phyloP scores from a whole-genome alignment of 2,797 vertebrate genomes.

The Hozukius guyotensis region DNA sequence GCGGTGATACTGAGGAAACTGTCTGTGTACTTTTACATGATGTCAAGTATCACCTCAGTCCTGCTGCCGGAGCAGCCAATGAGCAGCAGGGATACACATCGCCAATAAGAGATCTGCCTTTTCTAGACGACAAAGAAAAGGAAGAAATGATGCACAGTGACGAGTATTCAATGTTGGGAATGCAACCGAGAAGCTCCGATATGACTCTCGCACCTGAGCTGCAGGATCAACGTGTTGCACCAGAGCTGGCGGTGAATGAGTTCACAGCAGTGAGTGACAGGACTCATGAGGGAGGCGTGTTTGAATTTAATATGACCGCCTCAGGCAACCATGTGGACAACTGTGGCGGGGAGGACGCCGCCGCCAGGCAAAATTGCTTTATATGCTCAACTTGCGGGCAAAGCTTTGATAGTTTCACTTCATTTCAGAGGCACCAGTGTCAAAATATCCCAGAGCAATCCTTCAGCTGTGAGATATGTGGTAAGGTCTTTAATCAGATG shows the following conservation, averaged over 20 bases:
- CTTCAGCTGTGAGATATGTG: constrained; percentile 60
- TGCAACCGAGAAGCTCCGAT: constrained; percentile 7
- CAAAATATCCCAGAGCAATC: constrained; percentile 19
- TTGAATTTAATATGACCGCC: constrained; percentile 32
- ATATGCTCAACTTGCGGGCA: constrained; percentile 75
- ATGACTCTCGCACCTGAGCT: neutral
- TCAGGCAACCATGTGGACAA: neutral
- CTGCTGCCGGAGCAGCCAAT: neutral
- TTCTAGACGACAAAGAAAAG: constrained; percentile 34
- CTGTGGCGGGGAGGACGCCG: neutral
- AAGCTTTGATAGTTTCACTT: constrained; percentile 64
- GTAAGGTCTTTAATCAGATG: constrained; percentile 51
- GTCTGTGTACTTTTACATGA: constrained; percentile 36
- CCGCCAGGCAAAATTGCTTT: constrained; percentile 49
- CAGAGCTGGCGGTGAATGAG: constrained; percentile 12
- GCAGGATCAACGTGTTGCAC: neutral
- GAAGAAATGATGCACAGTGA: constrained; percentile 27
- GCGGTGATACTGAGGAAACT: neutral
- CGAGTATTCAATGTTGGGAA: constrained; percentile 27
- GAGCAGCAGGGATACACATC: constrained; percentile 38
- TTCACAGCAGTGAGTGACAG: neutral
- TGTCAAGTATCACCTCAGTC: constrained; percentile 33
- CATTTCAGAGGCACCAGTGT: constrained; percentile 73
- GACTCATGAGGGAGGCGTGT: constrained; percentile 20
- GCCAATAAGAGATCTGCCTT: constrained; percentile 21